Base-by-base conservation (phyloP, 2,113 vertebrate species). In the Hippotragus niger region DNA sequence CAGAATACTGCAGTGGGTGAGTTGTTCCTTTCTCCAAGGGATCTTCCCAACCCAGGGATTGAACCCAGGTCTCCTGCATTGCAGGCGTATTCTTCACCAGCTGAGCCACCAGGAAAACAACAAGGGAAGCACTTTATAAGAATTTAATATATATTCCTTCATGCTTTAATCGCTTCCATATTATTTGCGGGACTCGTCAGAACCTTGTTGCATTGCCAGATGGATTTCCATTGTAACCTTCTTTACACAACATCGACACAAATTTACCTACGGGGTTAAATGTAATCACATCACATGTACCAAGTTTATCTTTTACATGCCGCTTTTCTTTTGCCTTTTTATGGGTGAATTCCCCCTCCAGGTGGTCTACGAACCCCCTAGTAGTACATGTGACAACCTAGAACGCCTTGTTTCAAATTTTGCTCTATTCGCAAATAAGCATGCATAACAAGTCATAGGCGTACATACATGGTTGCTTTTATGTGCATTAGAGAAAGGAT, bases 101-200 rank as follows among this genome's bases (percentile, higher is more conserved):
- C 64, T 71, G 19, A 71, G 64, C n/a, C n/a, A 71, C 19, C 64
- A 71, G 64, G n/a, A 36, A 71, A 71, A 36, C 64, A n/a, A 71
- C n/a, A 71, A 71, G 64, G 64, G n/a, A 36, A 36, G 27, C 47
- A 84, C 91, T 53, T 92, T 88, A 91, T 23, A 98, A 92, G 83
- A 95, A 74, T 88, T 76, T 45, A 57, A n/a, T 47, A 12, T 92
- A 96, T 55, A 71, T 96, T 97, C 98, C 60, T 97, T 97, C 95
- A 85, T 96, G 94, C 97, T 95, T 97, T 91, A 95, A 96, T 45
- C 71, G 95, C 97, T 71, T 64, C 85, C 90, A 83, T 95, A 97
- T 98, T 98, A 97, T 90, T 96, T 88, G 43, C 58, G 88, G 96
- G 83, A 53, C 1, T 89, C 94, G 88, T 85, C 93, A 94, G 91